A percentile compares a stretch with the other conserved stretches of the same genome.
Conservation (phyloP, 2,113 vertebrate species). For the Antidorcas marsupialis region DNA sequence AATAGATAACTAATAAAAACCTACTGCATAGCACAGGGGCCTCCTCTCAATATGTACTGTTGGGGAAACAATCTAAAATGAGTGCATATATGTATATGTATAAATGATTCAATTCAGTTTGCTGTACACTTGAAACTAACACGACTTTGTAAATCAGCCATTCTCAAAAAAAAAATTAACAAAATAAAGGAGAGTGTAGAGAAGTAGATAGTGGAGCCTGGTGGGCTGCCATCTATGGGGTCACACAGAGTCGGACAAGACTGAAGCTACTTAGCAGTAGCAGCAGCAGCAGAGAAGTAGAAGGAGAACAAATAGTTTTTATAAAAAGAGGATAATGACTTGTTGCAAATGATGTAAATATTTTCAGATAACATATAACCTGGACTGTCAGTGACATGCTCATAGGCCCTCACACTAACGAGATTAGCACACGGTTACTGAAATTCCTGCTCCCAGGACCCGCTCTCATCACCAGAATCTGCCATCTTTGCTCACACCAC, state of each 20-base stretch:
- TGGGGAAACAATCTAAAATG: not conserved
- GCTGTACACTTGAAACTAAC: not conserved
- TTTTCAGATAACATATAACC: not conserved
- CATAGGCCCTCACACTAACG: rapidly evolving
- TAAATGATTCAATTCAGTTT: not conserved
- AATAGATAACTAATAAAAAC: not conserved
- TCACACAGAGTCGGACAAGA: rapidly evolving
- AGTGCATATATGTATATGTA: not conserved
- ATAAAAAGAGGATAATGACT: not conserved
- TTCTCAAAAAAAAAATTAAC: not conserved
- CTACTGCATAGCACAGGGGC: not conserved
- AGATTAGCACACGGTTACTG: not conserved
- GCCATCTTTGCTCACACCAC: not conserved
- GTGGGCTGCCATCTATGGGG: no score
- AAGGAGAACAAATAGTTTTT: not conserved
- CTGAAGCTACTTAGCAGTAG: no score
- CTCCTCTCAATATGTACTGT: not conserved
- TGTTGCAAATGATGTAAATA: not conserved
- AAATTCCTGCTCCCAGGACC: not conserved
- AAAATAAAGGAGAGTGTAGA: not conserved
- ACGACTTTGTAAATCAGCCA: not conserved
- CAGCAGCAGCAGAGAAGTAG: not conserved
- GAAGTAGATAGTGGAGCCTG: not conserved
- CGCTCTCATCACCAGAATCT: not conserved
- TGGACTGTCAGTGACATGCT: not conserved